phyloP scores from a whole-genome alignment of 2,888 invertebrate species.

The Machimus atricapillus region DNA sequence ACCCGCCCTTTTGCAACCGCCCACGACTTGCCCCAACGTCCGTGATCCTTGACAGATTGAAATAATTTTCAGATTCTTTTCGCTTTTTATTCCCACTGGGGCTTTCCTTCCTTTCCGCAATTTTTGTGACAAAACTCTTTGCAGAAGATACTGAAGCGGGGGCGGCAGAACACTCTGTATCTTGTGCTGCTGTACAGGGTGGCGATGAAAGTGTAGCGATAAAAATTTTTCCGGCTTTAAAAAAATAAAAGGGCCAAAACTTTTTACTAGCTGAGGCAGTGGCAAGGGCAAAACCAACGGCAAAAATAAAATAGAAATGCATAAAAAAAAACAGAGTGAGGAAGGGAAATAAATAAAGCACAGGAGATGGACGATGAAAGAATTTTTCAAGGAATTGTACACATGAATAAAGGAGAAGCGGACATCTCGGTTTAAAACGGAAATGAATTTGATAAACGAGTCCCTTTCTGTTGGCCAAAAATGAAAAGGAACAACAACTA shows the following conservation, averaged over 20 bases:
- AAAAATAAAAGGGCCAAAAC: neutral
- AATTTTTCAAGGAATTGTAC: neutral
- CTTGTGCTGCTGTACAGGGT: neutral
- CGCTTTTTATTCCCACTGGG: neutral
- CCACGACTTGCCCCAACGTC: neutral
- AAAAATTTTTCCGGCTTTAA: neutral
- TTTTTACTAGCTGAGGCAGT: neutral
- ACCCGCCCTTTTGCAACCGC: neutral
- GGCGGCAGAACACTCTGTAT: neutral
- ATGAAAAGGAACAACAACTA: neutral
- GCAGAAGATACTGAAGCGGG: neutral
- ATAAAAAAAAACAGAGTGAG: neutral
- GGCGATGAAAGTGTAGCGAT: neutral
- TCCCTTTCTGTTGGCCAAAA: neutral
- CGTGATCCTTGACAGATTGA: neutral
- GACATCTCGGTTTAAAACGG: neutral
- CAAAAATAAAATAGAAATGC: neutral
- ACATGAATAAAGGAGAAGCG: neutral
- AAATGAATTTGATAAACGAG: slow-evolving; percentile 22
- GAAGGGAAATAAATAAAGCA: neutral
- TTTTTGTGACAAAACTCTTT: neutral
- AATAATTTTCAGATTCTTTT: neutral
- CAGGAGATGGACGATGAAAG: neutral
- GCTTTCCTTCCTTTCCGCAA: neutral
- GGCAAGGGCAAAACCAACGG: neutral